Evolutionary conservation across 1,140 invertebrate species (phyloP).

Genomic region (Agrypnia vestita): DNA sequence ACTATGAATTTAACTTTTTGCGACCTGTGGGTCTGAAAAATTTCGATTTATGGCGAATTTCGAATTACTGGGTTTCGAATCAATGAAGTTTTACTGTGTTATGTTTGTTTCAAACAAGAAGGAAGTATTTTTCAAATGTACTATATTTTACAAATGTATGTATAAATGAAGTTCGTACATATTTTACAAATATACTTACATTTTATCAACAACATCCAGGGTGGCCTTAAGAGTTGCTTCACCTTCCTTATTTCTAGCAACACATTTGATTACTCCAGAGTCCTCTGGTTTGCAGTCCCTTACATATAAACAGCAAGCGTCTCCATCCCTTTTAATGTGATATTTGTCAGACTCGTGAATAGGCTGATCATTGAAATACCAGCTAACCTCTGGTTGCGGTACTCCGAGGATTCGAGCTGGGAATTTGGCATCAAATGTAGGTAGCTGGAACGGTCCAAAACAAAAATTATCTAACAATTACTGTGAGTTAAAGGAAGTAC

Average conservation of each 20-base stretch:
- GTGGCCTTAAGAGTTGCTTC: slow-evolving; percentile 83
- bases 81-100: no score
- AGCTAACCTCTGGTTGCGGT: slow-evolving; percentile 89
- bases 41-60: no score
- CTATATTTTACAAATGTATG: slow-evolving; percentile 90
- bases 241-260: slow-evolving; percentile 86
- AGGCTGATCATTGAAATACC: slow-evolving; percentile 86
- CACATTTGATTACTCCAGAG: slow-evolving; percentile 84
- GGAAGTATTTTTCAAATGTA: not conserved
- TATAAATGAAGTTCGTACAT: no score
- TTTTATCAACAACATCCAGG: slow-evolving; percentile 85
- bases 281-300: slow-evolving; percentile 80
- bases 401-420: slow-evolving; percentile 87
- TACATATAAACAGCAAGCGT: slow-evolving; percentile 84
- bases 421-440: slow-evolving; percentile 86
- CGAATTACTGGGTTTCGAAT: no score
- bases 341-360: slow-evolving; percentile 83
- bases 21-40: no score
- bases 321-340: slow-evolving; percentile 84
- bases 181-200: slow-evolving; percentile 74
- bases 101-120: no score
- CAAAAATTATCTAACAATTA: not conserved
- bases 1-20: no score
- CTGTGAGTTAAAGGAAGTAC: no score
- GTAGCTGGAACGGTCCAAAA: slow-evolving; percentile 71